Evolutionary conservation across 64 coral and sea anemone species (phyloP).

Genomic region (Actinia tenebrosa): DNA sequence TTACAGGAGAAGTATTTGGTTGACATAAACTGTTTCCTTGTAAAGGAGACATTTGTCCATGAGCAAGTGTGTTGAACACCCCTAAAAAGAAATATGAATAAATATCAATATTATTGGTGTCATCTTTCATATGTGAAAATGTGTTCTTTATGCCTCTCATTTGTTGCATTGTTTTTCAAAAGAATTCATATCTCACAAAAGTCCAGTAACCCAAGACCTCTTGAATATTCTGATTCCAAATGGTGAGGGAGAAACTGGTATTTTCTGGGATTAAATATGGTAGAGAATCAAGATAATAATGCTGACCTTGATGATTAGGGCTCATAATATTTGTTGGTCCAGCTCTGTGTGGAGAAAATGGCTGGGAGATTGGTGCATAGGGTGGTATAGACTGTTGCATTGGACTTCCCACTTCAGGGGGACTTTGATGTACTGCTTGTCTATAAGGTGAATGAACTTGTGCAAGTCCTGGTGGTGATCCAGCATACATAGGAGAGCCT

Average conservation of each 20-base stretch:
- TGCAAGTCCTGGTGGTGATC: constrained; percentile 55
- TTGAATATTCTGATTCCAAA: too few species aligned
- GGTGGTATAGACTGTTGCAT: background rate
- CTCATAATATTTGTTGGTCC: too few species aligned
- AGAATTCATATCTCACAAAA: too few species aligned
- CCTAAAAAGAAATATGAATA: background rate
- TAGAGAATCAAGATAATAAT: background rate
- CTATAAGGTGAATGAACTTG: constrained; percentile 70
- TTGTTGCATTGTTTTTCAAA: too few species aligned
- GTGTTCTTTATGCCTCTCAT: too few species aligned
- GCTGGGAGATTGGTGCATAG: background rate
- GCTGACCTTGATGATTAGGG: constrained; percentile 12
- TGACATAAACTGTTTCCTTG: constrained; percentile 16
- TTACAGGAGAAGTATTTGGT: constrained; percentile 63
- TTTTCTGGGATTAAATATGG: too few species aligned
- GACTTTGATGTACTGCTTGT: constrained; percentile 68
- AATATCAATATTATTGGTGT: background rate
- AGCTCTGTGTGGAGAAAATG: constrained; percentile 9
- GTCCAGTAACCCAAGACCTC: too few species aligned
- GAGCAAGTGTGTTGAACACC: background rate
- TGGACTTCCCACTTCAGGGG: constrained; percentile 44
- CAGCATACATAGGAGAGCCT: constrained; percentile 65
- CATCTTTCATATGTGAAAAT: too few species aligned
- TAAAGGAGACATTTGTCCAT: constrained; percentile 11
- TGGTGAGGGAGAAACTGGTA: too few species aligned